These are phyloP conservation scores for Perca schrenkii DNA, from an alignment of 2,113 vertebrate genomes.

Conservation along the genomic window DNA sequence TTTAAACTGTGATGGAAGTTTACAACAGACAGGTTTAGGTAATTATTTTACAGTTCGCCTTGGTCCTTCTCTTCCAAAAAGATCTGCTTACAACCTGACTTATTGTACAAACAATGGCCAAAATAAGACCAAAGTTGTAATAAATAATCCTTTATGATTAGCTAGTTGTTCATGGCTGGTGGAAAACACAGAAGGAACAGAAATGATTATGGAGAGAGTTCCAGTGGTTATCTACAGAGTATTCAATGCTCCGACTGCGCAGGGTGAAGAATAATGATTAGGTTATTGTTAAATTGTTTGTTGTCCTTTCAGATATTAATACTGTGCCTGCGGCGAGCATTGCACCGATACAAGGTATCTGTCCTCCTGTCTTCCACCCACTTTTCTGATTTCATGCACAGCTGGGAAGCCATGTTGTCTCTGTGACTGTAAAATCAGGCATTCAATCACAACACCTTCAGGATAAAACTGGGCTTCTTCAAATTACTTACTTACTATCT, in stretches of 20 bases:
- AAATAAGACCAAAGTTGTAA: too few relatives aligned
- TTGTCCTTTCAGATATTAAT: slow-evolving; percentile 17
- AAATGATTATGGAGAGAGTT: not conserved
- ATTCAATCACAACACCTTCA: slow-evolving; percentile 40
- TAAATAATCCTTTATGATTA: too few relatives aligned
- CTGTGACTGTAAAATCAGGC: slow-evolving; percentile 22
- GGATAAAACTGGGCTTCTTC: slow-evolving; percentile 15
- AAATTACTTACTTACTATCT: not conserved
- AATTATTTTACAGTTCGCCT: not conserved
- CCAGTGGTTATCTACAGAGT: not conserved
- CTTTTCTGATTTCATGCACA: slow-evolving; percentile 56
- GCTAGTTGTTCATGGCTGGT: too few relatives aligned
- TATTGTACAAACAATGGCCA: not conserved
- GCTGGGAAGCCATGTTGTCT: slow-evolving; percentile 51
- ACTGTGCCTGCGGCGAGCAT: slow-evolving; percentile 24
- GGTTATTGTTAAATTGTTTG: slow-evolving; percentile 51
- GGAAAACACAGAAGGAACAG: too few relatives aligned
- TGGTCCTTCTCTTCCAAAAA: not conserved
- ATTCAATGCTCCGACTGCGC: slow-evolving; percentile 24
- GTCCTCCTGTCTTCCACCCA: slow-evolving; percentile 28
- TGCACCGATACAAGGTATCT: slow-evolving; percentile 9
- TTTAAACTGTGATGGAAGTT: not conserved
- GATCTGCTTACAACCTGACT: not conserved
- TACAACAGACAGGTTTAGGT: not conserved
- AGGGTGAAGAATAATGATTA: slow-evolving; percentile 17